Evolutionary conservation across 2,113 vertebrate genomes (phyloP).

Genomic region (Sinocyclocheilus grahami): DNA sequence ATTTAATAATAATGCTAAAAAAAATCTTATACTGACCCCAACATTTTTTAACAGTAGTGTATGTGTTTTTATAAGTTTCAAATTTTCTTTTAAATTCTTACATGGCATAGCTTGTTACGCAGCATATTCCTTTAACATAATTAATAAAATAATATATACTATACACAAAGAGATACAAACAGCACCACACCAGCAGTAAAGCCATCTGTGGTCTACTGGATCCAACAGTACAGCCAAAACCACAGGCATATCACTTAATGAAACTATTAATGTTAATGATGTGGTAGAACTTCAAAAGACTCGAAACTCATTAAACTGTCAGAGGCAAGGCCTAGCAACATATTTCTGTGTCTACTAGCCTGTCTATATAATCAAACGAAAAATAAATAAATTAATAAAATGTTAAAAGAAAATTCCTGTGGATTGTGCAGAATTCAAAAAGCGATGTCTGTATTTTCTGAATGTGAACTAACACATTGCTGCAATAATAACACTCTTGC

Average conservation of each 20-base stretch:
- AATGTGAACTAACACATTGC: neutral
- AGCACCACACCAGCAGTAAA: neutral
- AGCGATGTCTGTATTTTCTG: neutral
- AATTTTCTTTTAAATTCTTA: neutral
- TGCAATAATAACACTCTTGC: neutral
- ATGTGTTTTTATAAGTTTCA: neutral
- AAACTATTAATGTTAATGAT: conserved; percentile 2
- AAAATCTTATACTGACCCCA: neutral
- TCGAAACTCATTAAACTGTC: neutral
- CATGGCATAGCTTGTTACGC: neutral
- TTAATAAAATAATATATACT: neutral
- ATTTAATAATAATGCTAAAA: neutral
- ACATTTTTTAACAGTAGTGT: neutral
- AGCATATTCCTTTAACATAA: neutral
- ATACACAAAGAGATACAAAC: neutral
- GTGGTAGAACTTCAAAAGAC: neutral
- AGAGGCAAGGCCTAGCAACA: neutral
- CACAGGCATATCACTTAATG: conserved; percentile 14
- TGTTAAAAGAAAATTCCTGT: neutral
- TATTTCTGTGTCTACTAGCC: neutral
- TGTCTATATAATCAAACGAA: neutral
- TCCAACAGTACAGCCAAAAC: conserved; percentile 1
- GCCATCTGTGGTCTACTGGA: neutral
- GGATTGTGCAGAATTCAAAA: neutral
- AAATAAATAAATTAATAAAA: neutral